These are phyloP conservation scores for Vesta saturnalis DNA, from an alignment of 2,888 invertebrate genomes.

Conservation along the genomic window DNA sequence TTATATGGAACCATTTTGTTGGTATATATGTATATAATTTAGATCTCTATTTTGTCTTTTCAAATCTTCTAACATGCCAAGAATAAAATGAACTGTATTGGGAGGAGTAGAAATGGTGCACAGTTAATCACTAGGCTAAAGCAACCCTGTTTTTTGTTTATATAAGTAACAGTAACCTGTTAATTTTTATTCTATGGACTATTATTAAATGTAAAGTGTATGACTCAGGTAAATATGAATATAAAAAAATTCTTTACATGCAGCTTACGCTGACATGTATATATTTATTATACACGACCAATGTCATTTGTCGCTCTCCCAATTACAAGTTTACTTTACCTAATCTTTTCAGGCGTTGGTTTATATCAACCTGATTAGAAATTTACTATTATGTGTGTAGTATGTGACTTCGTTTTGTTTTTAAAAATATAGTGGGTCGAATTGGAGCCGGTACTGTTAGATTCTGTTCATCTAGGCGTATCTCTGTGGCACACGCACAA, in stretches of 20 bases:
- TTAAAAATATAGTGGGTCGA: conserved; percentile 27
- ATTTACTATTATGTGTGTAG: conserved; percentile 8
- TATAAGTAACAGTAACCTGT: not conserved
- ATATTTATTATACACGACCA: not conserved
- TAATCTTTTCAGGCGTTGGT: not conserved
- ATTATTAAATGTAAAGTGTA: not conserved
- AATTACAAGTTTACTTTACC: not conserved
- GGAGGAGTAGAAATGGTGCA: conserved; percentile 6
- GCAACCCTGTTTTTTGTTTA: not conserved
- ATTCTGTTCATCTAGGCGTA: conserved; percentile 52
- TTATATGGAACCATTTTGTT: not conserved
- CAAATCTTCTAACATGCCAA: conserved; percentile 3
- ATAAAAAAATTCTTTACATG: too few relatives aligned
- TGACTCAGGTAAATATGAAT: too few relatives aligned
- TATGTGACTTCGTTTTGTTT: conserved; percentile 30
- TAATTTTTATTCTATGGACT: not conserved
- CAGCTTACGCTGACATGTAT: not conserved
- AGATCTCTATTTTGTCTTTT: conserved; percentile 7
- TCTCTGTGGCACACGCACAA: conserved; percentile 59
- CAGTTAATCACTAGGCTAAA: conserved; percentile 2
- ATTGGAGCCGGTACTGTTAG: conserved; percentile 30
- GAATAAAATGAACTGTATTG: conserved; percentile 8
- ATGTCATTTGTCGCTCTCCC: not conserved
- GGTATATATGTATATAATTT: not conserved
- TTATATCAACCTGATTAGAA: not conserved